A percentile compares a stretch with the other conserved stretches of the same genome.
phyloP scores from a whole-genome alignment of 1,140 invertebrate species.

The Lepidurus apus region DNA sequence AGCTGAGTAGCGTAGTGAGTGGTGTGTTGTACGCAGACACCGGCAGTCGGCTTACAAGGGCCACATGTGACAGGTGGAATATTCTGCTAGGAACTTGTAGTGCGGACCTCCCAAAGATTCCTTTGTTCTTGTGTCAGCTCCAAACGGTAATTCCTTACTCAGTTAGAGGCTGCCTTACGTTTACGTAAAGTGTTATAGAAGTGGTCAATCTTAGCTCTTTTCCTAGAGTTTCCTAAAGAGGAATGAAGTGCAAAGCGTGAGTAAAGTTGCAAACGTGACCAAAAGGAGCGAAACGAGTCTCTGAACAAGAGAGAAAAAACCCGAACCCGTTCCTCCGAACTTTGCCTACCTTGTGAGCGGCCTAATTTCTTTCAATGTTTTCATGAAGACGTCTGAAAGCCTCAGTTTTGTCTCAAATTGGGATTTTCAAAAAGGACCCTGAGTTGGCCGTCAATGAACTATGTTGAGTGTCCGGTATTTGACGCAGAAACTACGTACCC shows the following conservation, averaged over 20 bases:
- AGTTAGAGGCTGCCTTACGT: too few relatives aligned
- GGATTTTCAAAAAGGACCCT: too few relatives aligned
- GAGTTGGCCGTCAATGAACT: background rate
- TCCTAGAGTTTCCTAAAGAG: too few relatives aligned
- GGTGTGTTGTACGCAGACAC: constrained; percentile 7
- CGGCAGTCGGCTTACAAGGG: constrained; percentile 8
- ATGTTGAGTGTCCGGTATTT: constrained; percentile 44
- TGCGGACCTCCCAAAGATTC: background rate
- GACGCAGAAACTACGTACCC: constrained; percentile 69
- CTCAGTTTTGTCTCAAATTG: background rate
- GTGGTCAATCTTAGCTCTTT: too few relatives aligned
- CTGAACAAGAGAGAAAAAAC: background rate
- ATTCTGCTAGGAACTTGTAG: background rate
- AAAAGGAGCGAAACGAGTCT: background rate
- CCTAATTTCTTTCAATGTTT: background rate
- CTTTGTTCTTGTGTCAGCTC: background rate
- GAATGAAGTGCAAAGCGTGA: background rate
- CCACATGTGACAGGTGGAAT: background rate
- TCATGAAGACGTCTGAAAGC: background rate
- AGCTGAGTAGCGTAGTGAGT: constrained; percentile 13
- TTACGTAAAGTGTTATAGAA: too few relatives aligned
- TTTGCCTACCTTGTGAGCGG: too few relatives aligned
- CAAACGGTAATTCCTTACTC: background rate
- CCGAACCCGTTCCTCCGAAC: background rate
- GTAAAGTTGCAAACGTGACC: background rate